Evolutionary conservation across 2,888 invertebrate species (phyloP), one percentile per base, ranked within the genome.

Genomic region (Drosophila affinis): DNA sequence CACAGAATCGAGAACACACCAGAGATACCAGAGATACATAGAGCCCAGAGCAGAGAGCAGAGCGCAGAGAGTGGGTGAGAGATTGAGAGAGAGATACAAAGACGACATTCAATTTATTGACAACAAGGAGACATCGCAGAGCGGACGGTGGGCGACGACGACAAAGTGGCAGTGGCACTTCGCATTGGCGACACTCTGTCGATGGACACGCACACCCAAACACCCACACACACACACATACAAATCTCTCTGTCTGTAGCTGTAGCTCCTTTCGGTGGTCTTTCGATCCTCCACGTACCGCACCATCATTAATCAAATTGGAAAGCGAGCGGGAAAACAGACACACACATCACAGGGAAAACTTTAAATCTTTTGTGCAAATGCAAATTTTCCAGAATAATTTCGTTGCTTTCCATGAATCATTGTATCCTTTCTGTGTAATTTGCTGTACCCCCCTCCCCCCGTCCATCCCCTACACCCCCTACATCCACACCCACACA

Each of bases 71-170:
- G 44, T 48, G 24, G 21, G 14, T 44, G 47, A 24, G 21, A 62
- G 47, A 17, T n/a, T 59, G 24, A 53, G 34, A 53, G 34, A 53
- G 14, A 21, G 39, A 29, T 24, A 49, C 53, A 70, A 65, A 85
- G 84, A 86, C 83, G 65, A 78, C 81, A 87, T 84, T 76, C 76
- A 82, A 87, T 82, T 82, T 82, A 82, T 82, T 82, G 82, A 82
- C 87, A 85, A 39, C 39, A 39, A 7, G 39, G 39, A 27, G 24
- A 39, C 34, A 39, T 0, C 34, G 24, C 4, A 24, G 5, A 24
- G 24, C 34, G 12, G 34, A 34, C 34, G n/a, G n/a, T n/a, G n/a
- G n/a, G n/a, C n/a, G 34, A 14, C 7, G 39, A 39, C 39, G 63
- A 82, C 87, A 78, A 73, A 79, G 77, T 73, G 77, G 79, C 73